Base-by-base conservation (phyloP, 2,888 invertebrate species). In the Epinotia brunnichana region DNA sequence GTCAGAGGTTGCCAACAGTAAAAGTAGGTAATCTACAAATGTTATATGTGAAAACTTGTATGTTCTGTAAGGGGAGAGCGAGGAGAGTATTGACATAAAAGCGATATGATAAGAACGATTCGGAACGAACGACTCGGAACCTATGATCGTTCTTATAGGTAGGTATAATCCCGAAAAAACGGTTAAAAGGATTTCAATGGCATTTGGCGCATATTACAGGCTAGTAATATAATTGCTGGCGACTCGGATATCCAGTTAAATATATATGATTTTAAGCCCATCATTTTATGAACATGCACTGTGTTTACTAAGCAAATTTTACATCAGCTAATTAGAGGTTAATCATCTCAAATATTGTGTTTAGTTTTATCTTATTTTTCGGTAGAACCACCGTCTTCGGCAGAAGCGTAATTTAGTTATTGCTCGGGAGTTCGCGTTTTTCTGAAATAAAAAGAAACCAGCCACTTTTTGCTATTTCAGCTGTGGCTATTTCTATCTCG, bases 301-400 rank as follows among this genome's bases (percentile, higher is more conserved):
- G 21, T n/a, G 41, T 19, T 15, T 21, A 19, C 15, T 61, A 9
- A 61, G 9, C 39, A 41, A 21, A 41, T 9, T 60, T 41, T 60
- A 41, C 41, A 41, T 9, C 21, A 21, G 41, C 60, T 19, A 60
- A 60, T 41, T 41, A 60, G 5, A 41, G 60, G 21, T 15, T 19
- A 60, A 60, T 41, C 19, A 41, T 61, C 9, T 44, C 61, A 9
- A 21, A 21, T 15, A 41, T 61, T 15, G 19, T 44, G 41, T 44
- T 41, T 61, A 41, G 9, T 44, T 41, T 41, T 61, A 41, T 39
- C 15, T 41, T 61, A 21, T 61, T 15, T 41, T 19, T 61, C 61
- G 41, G 61, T 61, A 15, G 2, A 21, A 60, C 41, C 41, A 60
- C 41, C 41, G 15, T 19, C 21, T 21, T 15, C 39, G n/a, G 19